These are phyloP conservation scores for Halocaridina rubra DNA, from an alignment of 2,888 invertebrate genomes.

Conservation along the genomic window DNA sequence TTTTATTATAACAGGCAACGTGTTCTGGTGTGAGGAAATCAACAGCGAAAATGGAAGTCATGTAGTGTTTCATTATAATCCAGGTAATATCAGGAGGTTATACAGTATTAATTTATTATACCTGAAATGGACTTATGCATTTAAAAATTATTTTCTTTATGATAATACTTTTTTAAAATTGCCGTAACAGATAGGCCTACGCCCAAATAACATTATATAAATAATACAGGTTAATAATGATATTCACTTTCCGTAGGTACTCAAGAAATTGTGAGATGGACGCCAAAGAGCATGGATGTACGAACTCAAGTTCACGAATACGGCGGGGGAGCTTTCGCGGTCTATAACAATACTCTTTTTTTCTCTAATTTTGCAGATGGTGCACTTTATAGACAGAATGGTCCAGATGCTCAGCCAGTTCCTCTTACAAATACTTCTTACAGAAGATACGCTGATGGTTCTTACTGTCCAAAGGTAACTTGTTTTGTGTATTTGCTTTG, in stretches of 20 bases:
- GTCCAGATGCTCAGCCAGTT: not conserved
- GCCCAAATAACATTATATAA: too few species aligned
- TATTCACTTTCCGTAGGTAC: too few species aligned
- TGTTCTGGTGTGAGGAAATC: constrained; percentile 28
- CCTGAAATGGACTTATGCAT: not conserved
- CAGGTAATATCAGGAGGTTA: constrained; percentile 26
- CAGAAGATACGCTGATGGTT: constrained; percentile 41
- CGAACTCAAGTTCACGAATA: constrained; percentile 34
- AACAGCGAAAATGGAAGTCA: not conserved
- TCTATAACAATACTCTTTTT: constrained; percentile 37
- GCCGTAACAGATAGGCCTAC: too few species aligned
- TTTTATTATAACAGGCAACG: constrained; percentile 2
- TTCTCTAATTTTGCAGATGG: constrained; percentile 22
- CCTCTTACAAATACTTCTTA: constrained; percentile 9
- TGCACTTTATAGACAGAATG: constrained; percentile 31
- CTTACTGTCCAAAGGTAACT: constrained; percentile 41
- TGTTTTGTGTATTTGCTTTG: constrained; percentile 4
- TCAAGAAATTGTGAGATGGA: constrained; percentile 33
- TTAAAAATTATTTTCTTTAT: not conserved
- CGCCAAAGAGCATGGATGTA: constrained; percentile 9
- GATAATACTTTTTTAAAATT: too few species aligned
- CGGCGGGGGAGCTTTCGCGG: constrained; percentile 46
- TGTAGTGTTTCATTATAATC: constrained; percentile 19
- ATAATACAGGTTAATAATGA: too few species aligned
- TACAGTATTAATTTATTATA: not conserved